Percentiles rank a stretch among this genome's conserved stretches.
Conservation (phyloP, 2,113 vertebrate species). For the Salminus brasiliensis region DNA sequence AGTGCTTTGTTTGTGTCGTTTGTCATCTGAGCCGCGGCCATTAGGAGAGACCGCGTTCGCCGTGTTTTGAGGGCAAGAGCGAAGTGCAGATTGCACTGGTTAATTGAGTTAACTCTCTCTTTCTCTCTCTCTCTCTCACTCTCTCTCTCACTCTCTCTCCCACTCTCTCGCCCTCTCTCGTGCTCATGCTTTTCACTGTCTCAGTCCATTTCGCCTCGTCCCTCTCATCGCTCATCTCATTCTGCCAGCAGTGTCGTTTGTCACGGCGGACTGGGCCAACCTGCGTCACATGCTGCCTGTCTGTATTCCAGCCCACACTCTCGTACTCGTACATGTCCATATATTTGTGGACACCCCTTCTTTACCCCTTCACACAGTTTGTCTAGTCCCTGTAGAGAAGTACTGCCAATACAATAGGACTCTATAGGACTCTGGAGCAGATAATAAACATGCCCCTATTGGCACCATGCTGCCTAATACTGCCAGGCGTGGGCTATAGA, state of each 20-base stretch:
- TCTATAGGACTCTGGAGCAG: no score
- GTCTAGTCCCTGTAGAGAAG: no score
- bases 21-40: conserved; percentile 69
- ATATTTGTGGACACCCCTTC: no score
- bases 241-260: conserved; percentile 55
- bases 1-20: conserved; percentile 54
- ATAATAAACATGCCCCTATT: no score
- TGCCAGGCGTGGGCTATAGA: no score
- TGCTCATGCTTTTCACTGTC: not conserved
- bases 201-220: conserved; percentile 14
- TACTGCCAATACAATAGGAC: no score
- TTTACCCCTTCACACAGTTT: no score
- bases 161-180: conserved; percentile 1
- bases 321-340: conserved; percentile 1
- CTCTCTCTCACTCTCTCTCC: conserved; percentile 58
- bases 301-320: conserved; percentile 35
- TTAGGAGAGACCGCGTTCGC: conserved; percentile 44
- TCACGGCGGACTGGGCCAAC: conserved; percentile 53
- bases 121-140: conserved; percentile 7
- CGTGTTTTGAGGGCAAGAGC: conserved; percentile 48
- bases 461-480: no score
- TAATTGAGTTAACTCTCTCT: conserved; percentile 73
- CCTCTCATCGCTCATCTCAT: conserved; percentile 22
- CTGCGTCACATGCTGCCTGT: conserved; percentile 44
- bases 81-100: conserved; percentile 63